Evolutionary conservation across 2,888 invertebrate species (phyloP).

Genomic region (Eristalis intricaria): DNA sequence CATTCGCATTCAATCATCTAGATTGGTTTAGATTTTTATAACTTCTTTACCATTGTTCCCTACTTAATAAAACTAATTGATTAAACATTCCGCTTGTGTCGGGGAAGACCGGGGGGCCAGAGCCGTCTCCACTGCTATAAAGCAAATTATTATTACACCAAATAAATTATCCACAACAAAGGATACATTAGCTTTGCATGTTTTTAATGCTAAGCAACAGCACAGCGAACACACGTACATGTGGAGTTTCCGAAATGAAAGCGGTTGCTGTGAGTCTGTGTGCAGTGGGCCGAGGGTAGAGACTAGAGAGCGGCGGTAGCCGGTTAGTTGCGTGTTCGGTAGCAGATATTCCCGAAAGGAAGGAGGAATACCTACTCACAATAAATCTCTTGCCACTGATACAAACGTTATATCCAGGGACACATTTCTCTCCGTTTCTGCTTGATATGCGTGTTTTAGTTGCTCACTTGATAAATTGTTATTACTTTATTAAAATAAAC

Average conservation of each 20-base stretch:
- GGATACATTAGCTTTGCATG: constrained; percentile 67
- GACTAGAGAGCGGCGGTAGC: background rate
- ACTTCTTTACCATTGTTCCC: constrained; percentile 43
- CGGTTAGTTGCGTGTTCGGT: constrained; percentile 40
- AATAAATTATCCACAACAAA: constrained; percentile 67
- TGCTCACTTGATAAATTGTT: constrained; percentile 41
- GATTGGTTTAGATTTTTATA: constrained; percentile 51
- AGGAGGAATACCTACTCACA: constrained; percentile 20
- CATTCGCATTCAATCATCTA: constrained; percentile 24
- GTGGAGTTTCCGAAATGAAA: constrained; percentile 35
- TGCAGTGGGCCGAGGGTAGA: background rate
- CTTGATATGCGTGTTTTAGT: constrained; percentile 48
- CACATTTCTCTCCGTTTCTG: background rate
- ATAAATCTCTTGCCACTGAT: constrained; percentile 61
- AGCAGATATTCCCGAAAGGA: constrained; percentile 25
- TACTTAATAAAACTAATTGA: constrained; percentile 67
- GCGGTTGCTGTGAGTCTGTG: constrained; percentile 12
- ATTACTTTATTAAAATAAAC: constrained; percentile 51
- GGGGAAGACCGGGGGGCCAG: background rate
- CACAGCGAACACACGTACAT: constrained; percentile 13
- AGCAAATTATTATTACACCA: constrained; percentile 67
- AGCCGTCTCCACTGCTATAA: constrained; percentile 31
- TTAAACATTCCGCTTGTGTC: constrained; percentile 46
- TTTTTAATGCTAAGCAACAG: constrained; percentile 48
- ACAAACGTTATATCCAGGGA: constrained; percentile 44